phyloP scores from a whole-genome alignment of 1,140 invertebrate species.

The Tetramorium simillimum region DNA sequence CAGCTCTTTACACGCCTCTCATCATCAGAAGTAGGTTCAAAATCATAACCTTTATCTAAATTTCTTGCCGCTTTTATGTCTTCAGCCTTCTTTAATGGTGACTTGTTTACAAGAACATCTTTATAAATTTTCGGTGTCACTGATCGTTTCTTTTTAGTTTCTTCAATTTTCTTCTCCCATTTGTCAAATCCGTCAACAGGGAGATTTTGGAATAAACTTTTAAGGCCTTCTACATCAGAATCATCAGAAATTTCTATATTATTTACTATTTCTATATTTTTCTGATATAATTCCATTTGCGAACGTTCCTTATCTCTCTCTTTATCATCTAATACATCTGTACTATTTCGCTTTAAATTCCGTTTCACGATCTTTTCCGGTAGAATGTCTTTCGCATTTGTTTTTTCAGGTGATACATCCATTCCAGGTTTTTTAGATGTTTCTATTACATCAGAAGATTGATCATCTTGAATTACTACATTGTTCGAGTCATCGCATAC shows the following conservation, averaged over 20 bases:
- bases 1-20: background rate
- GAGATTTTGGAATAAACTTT: conserved; percentile 68
- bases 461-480: conserved; percentile 62
- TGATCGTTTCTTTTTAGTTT: background rate
- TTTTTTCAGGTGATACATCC: background rate
- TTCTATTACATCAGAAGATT: conserved; percentile 69
- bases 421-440: background rate
- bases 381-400: background rate
- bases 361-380: background rate
- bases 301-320: background rate
- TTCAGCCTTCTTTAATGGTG: too few species aligned
- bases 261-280: conserved; percentile 16
- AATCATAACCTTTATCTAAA: too few species aligned
- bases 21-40: too few species aligned
- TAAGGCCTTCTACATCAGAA: conserved; percentile 5
- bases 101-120: too few species aligned
- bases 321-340: background rate
- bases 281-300: background rate
- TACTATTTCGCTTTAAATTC: background rate
- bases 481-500: background rate
- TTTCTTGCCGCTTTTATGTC: too few species aligned
- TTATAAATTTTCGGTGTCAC: too few species aligned
- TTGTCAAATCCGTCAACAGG: conserved; percentile 63
- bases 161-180: conserved; percentile 21
- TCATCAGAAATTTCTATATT: conserved; percentile 2